Percentiles rank a stretch among this genome's conserved stretches.
Evolutionary conservation across 2,888 invertebrate genomes (phyloP).

Genomic region (Campoplex nolae): DNA sequence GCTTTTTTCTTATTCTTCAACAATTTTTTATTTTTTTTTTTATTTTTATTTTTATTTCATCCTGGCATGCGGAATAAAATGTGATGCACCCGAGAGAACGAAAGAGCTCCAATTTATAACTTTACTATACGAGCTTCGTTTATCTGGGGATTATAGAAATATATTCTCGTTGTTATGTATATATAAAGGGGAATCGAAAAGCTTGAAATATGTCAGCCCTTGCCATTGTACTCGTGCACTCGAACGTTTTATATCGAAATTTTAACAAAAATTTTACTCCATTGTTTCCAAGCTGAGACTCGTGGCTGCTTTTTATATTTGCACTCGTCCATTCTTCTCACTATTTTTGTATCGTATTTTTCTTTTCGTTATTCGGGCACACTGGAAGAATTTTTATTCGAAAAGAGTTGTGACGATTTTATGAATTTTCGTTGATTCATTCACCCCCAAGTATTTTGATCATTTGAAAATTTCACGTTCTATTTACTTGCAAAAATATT

Average conservation of each 20-base stretch:
- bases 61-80: slow-evolving; percentile 24
- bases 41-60: slow-evolving; percentile 4
- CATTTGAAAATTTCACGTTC: background rate
- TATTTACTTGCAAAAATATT: background rate
- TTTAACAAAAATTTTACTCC: background rate
- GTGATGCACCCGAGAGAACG: slow-evolving; percentile 30
- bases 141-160: slow-evolving; percentile 9
- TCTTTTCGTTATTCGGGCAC: background rate
- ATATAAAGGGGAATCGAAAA: background rate
- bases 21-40: no score
- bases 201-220: background rate
- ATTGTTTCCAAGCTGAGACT: background rate
- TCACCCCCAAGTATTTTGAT: no score
- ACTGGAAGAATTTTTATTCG: background rate
- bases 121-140: background rate
- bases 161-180: background rate
- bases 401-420: background rate
- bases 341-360: background rate
- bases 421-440: background rate
- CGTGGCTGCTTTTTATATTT: background rate
- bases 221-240: slow-evolving; percentile 2
- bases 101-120: background rate
- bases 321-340: background rate
- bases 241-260: background rate
- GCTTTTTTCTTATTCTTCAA: slow-evolving; percentile 33